These are phyloP conservation scores for Spea bombifrons DNA, from an alignment of 2,113 vertebrate genomes.

Conservation along the genomic window DNA sequence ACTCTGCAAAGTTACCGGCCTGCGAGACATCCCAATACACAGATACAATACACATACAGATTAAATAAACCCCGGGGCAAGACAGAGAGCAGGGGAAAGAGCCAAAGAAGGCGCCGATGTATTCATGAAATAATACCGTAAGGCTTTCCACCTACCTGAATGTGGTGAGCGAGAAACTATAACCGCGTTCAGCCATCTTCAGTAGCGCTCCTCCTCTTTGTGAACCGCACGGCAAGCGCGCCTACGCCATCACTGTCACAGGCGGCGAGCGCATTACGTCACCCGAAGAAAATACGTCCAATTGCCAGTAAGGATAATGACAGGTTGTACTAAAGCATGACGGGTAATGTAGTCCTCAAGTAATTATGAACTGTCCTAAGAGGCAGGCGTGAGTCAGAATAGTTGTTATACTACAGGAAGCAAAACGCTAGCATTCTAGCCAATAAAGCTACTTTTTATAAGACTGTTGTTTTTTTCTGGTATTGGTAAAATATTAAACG, in stretches of 20 bases:
- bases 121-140: rapidly evolving
- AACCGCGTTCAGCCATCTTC: slow-evolving; percentile 94
- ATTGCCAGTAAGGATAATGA: neutral
- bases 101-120: neutral
- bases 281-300: slow-evolving; percentile 1
- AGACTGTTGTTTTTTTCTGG: neutral
- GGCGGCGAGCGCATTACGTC: neutral
- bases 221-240: neutral
- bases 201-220: slow-evolving; percentile 40
- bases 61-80: neutral
- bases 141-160: slow-evolving; percentile 74
- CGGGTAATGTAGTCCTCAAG: slow-evolving; percentile 31
- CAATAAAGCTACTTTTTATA: neutral
- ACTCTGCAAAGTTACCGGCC: slow-evolving; percentile 55
- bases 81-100: too few relatives aligned
- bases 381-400: too few relatives aligned
- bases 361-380: neutral
- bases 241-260: neutral
- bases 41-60: neutral
- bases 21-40: neutral
- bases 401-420: too few relatives aligned
- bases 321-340: rapidly evolving
- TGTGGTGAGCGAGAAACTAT: slow-evolving; percentile 95
- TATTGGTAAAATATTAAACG: neutral
- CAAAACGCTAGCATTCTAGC: neutral